Conservation (phyloP, 92 coral and sea anemone genomes). For the Diadumene lineata region DNA sequence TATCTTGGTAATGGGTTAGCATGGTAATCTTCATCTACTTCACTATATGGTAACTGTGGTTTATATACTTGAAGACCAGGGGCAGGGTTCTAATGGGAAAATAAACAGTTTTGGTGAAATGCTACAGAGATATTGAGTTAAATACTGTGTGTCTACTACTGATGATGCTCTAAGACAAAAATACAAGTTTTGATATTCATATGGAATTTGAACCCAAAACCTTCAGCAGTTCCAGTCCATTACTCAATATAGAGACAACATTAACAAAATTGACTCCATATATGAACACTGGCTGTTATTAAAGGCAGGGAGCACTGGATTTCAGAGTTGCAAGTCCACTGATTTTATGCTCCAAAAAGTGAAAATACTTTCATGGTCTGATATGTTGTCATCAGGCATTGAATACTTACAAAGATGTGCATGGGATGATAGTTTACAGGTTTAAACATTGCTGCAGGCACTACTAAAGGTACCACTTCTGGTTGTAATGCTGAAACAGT, state of each 20-base stretch:
- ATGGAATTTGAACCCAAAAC: not conserved
- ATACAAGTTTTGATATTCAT: not conserved
- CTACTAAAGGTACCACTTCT: constrained; percentile 88
- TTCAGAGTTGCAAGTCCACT: too few species aligned
- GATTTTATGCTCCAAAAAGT: too few species aligned
- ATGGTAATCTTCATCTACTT: constrained; percentile 95
- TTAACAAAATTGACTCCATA: too few species aligned
- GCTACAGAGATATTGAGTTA: not conserved
- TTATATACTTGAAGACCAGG: constrained; percentile 91
- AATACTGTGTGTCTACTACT: not conserved
- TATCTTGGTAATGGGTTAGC: constrained; percentile 88
- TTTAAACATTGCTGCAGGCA: constrained; percentile 85
- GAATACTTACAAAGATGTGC: constrained; percentile 85
- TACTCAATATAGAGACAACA: too few species aligned
- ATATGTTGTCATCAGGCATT: not conserved
- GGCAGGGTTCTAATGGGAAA: constrained; percentile 69
- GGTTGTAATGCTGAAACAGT: constrained; percentile 56
- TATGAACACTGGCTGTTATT: too few species aligned
- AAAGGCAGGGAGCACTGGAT: too few species aligned
- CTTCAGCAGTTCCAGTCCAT: not conserved
- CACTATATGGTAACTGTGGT: constrained; percentile 82
- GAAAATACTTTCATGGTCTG: not conserved
- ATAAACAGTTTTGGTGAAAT: not conserved
- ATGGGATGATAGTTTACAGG: constrained; percentile 84
- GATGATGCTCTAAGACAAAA: not conserved